Evolutionary conservation across 2,888 invertebrate genomes (phyloP).

Genomic region (Meandrusa payeni): DNA sequence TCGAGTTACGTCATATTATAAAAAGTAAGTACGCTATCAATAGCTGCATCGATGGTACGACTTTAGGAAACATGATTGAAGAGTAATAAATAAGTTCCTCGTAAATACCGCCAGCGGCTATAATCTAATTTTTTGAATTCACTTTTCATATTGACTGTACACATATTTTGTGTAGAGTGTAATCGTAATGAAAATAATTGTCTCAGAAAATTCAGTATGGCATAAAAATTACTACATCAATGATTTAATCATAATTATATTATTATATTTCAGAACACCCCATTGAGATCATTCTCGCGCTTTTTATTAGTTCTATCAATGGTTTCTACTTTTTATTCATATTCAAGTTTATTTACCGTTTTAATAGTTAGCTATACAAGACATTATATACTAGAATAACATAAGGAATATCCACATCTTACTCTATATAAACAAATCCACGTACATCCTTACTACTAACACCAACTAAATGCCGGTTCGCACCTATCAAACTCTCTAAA

Average conservation of each 20-base stretch:
- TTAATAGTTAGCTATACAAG: conserved; percentile 72
- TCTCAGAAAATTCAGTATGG: conserved; percentile 23
- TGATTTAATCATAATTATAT: conserved; percentile 43
- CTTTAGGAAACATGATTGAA: conserved; percentile 33
- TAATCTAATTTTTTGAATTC: conserved; percentile 4
- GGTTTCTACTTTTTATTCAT: conserved; percentile 50
- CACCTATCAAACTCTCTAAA: conserved; percentile 66
- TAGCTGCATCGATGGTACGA: too few relatives aligned
- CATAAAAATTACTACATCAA: conserved; percentile 46
- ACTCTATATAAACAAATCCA: conserved; percentile 77
- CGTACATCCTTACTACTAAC: conserved; percentile 67
- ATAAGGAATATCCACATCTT: conserved; percentile 78
- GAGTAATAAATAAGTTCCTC: conserved; percentile 33
- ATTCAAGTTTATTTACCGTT: conserved; percentile 46
- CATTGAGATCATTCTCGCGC: conserved; percentile 68
- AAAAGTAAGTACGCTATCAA: conserved; percentile 44
- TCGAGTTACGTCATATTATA: conserved; percentile 19
- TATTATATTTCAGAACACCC: conserved; percentile 53
- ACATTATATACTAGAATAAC: conserved; percentile 69
- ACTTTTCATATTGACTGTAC: conserved; percentile 7
- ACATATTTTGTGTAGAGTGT: conserved; percentile 6
- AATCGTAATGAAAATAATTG: conserved; percentile 12
- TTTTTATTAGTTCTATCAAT: conserved; percentile 52
- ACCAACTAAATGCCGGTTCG: conserved; percentile 67
- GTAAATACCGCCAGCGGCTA: conserved; percentile 62